Base-by-base conservation (phyloP, 2,888 invertebrate species). In the Drepana falcataria region DNA sequence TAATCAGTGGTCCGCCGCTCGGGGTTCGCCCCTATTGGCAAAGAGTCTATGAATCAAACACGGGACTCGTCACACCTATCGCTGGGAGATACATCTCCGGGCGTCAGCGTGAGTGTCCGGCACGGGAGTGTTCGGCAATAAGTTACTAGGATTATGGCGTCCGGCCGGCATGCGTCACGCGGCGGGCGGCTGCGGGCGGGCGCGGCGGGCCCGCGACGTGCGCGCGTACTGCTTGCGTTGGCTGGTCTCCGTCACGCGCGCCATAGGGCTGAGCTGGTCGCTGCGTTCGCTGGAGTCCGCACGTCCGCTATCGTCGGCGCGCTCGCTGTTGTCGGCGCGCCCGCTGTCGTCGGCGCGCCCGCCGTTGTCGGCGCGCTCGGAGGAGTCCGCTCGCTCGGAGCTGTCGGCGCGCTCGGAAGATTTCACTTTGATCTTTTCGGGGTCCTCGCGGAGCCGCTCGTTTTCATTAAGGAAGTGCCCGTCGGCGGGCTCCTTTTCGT, bases 81-180 rank as follows among this genome's bases (percentile, higher is more conserved):
- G n/a, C n/a, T n/a, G n/a, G n/a, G n/a, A n/a, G n/a, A n/a, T n/a
- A n/a, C n/a, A n/a, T n/a, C n/a, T n/a, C n/a, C n/a, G n/a, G n/a
- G n/a, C n/a, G 48, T 49, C n/a, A n/a, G 34, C 3, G 49, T 3
- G 49, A n/a, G n/a, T n/a, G 35, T 35, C 35, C 49, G 37, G 9
- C 48, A 48, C 51, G 53, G 47, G 48, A 55, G 53, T n/a, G 53
- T 55, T 53, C 55, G 58, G 58, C 63, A 87, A 87, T 87, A 87
- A 87, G 85, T 87, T 87, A 80, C 71, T 71, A 72, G 64, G 64
- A 60, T 67, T 87, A 87, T 87, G 87, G 87, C 87, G 81, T 79
- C 75, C 71, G 71, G 66, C 54, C 5, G 59, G 66, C 65, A 55
- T 59, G 52, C 47, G 63, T 48, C 35, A 62, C 35, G 55, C 21